Evolutionary conservation across 1,140 invertebrate species (phyloP).

Genomic region (Coelopa frigida): DNA sequence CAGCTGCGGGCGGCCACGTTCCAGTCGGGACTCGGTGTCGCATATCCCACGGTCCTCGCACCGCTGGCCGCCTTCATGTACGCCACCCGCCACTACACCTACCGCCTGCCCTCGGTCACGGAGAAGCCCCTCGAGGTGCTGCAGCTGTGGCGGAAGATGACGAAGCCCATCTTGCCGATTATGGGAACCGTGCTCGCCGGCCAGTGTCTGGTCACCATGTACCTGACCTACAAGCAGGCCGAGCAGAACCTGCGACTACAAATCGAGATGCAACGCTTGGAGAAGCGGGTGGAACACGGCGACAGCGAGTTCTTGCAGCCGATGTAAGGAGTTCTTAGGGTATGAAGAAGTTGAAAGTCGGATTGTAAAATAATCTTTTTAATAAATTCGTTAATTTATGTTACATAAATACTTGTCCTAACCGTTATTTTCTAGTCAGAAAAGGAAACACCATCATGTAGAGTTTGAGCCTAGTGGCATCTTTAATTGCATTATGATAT

Average conservation of each 20-base stretch:
- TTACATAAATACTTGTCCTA: too few relatives aligned
- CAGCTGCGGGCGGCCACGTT: slow-evolving; percentile 43
- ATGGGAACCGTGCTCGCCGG: slow-evolving; percentile 37
- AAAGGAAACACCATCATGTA: too few relatives aligned
- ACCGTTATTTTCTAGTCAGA: too few relatives aligned
- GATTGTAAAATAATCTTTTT: too few relatives aligned
- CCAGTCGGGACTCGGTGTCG: slow-evolving; percentile 36
- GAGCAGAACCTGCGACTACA: slow-evolving; percentile 38
- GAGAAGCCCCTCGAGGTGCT: slow-evolving; percentile 44
- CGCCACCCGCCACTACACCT: slow-evolving; percentile 45
- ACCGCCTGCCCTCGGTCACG: slow-evolving; percentile 45
- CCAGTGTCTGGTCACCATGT: slow-evolving; percentile 42
- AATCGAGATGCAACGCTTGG: slow-evolving; percentile 22
- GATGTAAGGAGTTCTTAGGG: too few relatives aligned
- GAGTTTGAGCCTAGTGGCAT: too few relatives aligned
- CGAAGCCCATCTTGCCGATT: slow-evolving; percentile 39
- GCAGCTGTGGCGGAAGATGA: slow-evolving; percentile 37
- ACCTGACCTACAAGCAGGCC: slow-evolving; percentile 44
- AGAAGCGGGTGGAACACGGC: slow-evolving; percentile 9
- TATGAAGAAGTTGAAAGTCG: too few relatives aligned
- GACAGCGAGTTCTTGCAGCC: too few relatives aligned
- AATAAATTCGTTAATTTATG: too few relatives aligned
- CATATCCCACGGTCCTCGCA: slow-evolving; percentile 44
- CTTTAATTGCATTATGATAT: too few relatives aligned
- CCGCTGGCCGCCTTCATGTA: slow-evolving; percentile 46